Evolutionary conservation across 1,140 invertebrate species (phyloP).

Genomic region (Lepidurus couesii): DNA sequence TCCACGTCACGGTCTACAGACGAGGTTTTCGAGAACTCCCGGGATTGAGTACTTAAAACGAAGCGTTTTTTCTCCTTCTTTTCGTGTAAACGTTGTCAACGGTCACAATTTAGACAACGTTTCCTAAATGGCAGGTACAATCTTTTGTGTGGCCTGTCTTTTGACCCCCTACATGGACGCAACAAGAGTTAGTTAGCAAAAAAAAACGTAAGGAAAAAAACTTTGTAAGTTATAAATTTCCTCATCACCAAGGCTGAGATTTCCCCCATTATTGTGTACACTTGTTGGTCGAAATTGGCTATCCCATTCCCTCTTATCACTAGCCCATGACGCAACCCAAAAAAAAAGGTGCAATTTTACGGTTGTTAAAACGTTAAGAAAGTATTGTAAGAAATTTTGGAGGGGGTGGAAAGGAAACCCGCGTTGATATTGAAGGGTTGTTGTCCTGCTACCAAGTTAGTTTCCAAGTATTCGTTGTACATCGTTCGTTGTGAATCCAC

Average conservation of each 20-base stretch:
- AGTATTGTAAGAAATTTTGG: background rate
- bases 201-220: background rate
- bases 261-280: background rate
- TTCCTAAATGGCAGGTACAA: background rate
- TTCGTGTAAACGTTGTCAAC: background rate
- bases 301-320: background rate
- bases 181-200: conserved; percentile 12
- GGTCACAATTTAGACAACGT: conserved; percentile 1
- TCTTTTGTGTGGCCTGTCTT: conserved; percentile 6
- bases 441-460: background rate
- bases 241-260: background rate
- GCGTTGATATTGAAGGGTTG: background rate
- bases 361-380: conserved; percentile 1
- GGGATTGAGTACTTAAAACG: conserved; percentile 53
- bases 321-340: background rate
- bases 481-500: background rate
- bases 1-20: background rate
- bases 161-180: background rate
- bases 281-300: background rate
- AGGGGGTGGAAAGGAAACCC: background rate
- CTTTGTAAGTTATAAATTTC: background rate
- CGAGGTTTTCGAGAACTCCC: background rate
- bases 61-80: conserved; percentile 1
- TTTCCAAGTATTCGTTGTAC: background rate
- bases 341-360: background rate